Evolutionary conservation across 2,888 invertebrate species (phyloP).

Genomic region (Athalia cordata): DNA sequence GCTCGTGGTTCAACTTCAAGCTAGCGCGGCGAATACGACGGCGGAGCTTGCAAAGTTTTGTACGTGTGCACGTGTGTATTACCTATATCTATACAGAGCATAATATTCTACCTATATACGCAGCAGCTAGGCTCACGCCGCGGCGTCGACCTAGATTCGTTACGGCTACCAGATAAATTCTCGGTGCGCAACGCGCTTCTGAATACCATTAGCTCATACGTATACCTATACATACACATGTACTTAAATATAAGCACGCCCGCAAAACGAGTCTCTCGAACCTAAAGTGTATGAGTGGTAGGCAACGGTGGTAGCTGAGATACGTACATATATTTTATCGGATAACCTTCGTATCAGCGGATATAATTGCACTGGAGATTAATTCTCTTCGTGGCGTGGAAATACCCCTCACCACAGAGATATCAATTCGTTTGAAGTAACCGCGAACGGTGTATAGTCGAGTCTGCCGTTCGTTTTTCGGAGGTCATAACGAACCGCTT

Average conservation of each 20-base stretch:
- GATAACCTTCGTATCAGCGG: conserved; percentile 34
- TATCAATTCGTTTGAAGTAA: too few species aligned
- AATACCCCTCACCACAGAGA: background rate
- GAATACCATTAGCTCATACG: conserved; percentile 23
- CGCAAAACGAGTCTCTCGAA: conserved; percentile 14
- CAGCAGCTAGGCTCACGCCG: background rate
- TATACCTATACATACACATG: background rate
- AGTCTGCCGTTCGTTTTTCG: too few species aligned
- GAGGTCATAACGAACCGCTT: too few species aligned
- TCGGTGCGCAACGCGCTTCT: conserved; percentile 11
- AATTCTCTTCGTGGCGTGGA: conserved; percentile 17
- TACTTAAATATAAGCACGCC: too few species aligned
- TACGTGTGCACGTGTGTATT: conserved; percentile 7
- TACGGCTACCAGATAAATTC: conserved; percentile 32
- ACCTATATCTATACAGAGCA: background rate
- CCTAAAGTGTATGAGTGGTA: too few species aligned
- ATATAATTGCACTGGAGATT: conserved; percentile 27
- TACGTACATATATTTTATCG: conserved; percentile 1
- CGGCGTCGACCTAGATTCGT: conserved; percentile 44
- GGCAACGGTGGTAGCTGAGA: too few species aligned
- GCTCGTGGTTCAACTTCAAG: background rate
- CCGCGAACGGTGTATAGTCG: too few species aligned
- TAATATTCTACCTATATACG: too few species aligned
- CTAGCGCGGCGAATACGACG: background rate
- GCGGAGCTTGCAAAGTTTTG: conserved; percentile 16